Evolutionary conservation across 2,797 vertebrate species (phyloP).

Genomic region (Eutrigla gurnardus): DNA sequence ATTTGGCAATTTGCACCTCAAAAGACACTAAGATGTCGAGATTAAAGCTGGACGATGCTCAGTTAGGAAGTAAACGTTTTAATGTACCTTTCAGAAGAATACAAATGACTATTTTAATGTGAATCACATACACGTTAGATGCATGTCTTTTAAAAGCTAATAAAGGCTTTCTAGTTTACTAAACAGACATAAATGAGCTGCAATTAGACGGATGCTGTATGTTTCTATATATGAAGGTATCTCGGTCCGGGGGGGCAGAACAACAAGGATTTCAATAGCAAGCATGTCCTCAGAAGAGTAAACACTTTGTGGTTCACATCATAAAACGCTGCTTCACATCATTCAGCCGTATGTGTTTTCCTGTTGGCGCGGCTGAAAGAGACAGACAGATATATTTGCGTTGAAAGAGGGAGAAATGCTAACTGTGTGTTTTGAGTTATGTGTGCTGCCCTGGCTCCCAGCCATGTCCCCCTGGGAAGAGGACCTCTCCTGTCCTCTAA

Average conservation of each 20-base stretch:
- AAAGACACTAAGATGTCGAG: background rate
- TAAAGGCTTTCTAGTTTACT: conserved; percentile 1
- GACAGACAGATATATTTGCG: conserved; percentile 68
- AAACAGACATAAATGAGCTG: conserved; percentile 34
- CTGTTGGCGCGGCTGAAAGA: conserved; percentile 54
- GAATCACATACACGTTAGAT: conserved; percentile 2
- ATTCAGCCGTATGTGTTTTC: conserved; percentile 65
- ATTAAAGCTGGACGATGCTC: background rate
- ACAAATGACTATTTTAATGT: background rate
- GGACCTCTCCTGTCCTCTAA: conserved; percentile 79
- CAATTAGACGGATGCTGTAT: background rate
- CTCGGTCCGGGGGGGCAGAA: conserved; percentile 39
- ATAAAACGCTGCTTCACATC: conserved; percentile 71
- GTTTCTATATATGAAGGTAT: conserved; percentile 45
- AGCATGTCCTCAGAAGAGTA: conserved; percentile 71
- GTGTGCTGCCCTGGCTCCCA: conserved; percentile 66
- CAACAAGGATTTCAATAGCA: conserved; percentile 65
- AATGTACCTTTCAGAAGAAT: background rate
- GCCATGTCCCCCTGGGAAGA: conserved; percentile 77
- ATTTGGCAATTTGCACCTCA: conserved; percentile 7
- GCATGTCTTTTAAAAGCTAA: conserved; percentile 29
- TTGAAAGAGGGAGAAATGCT: conserved; percentile 65
- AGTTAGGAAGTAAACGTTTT: conserved; percentile 1
- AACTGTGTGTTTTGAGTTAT: conserved; percentile 76
- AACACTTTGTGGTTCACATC: conserved; percentile 78